These are phyloP conservation scores for Tetanocera ferruginea DNA, from an alignment of 2,888 invertebrate species.

Conservation along the genomic window DNA sequence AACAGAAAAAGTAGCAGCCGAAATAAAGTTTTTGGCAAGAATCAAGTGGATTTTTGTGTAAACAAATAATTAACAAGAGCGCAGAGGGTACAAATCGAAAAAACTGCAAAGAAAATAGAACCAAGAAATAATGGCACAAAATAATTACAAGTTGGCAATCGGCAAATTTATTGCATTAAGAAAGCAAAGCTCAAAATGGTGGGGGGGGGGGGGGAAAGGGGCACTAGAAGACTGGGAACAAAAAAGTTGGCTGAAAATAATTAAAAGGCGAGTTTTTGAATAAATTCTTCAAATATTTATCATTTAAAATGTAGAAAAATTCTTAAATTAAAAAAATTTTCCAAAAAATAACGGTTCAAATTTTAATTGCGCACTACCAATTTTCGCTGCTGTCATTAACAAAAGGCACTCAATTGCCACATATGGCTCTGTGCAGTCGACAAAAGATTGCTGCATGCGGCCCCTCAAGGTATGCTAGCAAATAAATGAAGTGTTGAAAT, in stretches of 20 bases:
- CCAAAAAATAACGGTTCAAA: no score
- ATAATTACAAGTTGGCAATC: slow-evolving; percentile 23
- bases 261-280: no score
- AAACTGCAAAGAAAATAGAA: neutral
- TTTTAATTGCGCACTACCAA: no score
- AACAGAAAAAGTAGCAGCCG: neutral
- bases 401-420: slow-evolving; percentile 6
- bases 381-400: neutral
- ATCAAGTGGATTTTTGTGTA: slow-evolving; percentile 39
- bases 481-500: slow-evolving; percentile 30
- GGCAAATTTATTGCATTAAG: slow-evolving; percentile 7
- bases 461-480: slow-evolving; percentile 1
- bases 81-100: neutral
- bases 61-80: slow-evolving; percentile 44
- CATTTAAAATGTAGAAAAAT: no score
- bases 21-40: slow-evolving; percentile 29
- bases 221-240: neutral
- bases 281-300: no score
- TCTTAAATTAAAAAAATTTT: no score
- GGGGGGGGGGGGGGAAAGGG: neutral
- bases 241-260: neutral
- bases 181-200: neutral
- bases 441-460: neutral
- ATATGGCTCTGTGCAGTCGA: neutral
- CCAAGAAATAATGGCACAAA: neutral